Evolutionary conservation across 2,888 invertebrate species (phyloP).

Genomic region (Hipparchia sbordonii): DNA sequence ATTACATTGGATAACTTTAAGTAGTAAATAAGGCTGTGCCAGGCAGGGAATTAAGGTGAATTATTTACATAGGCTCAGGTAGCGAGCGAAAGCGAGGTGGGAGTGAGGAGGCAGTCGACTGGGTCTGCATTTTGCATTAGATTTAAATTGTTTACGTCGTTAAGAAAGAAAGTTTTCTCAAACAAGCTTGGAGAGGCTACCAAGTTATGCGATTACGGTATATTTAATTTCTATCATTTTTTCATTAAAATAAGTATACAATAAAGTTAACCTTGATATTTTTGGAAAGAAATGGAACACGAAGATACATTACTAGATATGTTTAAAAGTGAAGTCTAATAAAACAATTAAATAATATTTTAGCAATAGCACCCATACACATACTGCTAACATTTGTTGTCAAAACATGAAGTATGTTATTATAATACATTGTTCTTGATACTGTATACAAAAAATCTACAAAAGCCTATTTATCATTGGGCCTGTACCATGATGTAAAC

Average conservation of each 20-base stretch:
- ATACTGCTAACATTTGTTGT: background rate
- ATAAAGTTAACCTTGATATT: too few relatives aligned
- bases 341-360: background rate
- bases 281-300: too few relatives aligned
- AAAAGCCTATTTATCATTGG: conserved; percentile 10
- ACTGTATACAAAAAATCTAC: conserved; percentile 20
- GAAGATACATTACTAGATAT: too few relatives aligned
- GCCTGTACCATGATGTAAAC: conserved; percentile 22
- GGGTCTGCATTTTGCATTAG: conserved; percentile 79
- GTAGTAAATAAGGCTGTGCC: conserved; percentile 25
- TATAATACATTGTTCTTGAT: conserved; percentile 37
- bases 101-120: conserved; percentile 53
- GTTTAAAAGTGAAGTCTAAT: background rate
- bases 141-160: conserved; percentile 82
- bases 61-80: conserved; percentile 71
- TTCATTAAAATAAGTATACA: conserved; percentile 26
- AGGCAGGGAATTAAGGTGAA: conserved; percentile 60
- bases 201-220: conserved; percentile 53
- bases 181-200: conserved; percentile 55
- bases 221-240: conserved; percentile 53
- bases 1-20: conserved; percentile 17
- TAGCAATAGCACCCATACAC: background rate
- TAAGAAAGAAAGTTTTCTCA: conserved; percentile 73
- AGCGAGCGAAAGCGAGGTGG: conserved; percentile 46
- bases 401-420: conserved; percentile 21